phyloP scores from a whole-genome alignment of 2,888 invertebrate species.

The Camponotus fellah region DNA sequence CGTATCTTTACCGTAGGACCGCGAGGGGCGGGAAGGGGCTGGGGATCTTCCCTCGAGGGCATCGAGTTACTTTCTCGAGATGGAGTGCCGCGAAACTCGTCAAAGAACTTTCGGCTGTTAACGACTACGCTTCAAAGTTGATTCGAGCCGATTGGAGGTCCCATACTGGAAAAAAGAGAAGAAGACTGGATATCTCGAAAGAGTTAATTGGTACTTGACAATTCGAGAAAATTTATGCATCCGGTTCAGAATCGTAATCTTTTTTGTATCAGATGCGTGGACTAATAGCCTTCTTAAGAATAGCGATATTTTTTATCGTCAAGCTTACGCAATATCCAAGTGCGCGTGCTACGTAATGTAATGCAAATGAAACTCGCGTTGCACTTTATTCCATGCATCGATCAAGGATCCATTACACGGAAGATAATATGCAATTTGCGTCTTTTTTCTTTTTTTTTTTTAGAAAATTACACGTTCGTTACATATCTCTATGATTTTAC shows the following conservation, averaged over 20 bases:
- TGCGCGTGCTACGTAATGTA: neutral
- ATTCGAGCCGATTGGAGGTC: constrained; percentile 4
- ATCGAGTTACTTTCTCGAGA: constrained; percentile 34
- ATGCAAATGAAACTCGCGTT: neutral
- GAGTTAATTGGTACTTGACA: constrained; percentile 35
- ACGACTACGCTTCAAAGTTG: constrained; percentile 1
- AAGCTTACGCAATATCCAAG: neutral
- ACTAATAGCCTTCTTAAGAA: neutral
- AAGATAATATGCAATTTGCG: neutral
- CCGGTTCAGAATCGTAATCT: neutral
- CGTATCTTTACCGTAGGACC: constrained; percentile 41
- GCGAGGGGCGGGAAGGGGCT: neutral
- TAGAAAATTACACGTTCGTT: neutral
- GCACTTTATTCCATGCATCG: neutral
- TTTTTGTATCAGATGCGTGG: neutral
- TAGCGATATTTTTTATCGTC: constrained; percentile 9
- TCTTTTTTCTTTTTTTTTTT: neutral
- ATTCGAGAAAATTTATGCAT: constrained; percentile 32
- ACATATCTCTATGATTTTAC: neutral
- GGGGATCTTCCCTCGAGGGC: constrained; percentile 6
- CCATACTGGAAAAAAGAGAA: neutral
- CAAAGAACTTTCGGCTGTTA: constrained; percentile 34
- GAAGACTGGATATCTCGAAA: neutral
- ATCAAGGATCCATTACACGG: neutral
- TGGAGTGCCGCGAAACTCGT: constrained; percentile 28